A percentile compares a stretch with the other conserved stretches of the same genome.
These are phyloP conservation scores for Ptychadena robeensis DNA, from an alignment of 2,797 vertebrate species.

Conservation along the genomic window DNA sequence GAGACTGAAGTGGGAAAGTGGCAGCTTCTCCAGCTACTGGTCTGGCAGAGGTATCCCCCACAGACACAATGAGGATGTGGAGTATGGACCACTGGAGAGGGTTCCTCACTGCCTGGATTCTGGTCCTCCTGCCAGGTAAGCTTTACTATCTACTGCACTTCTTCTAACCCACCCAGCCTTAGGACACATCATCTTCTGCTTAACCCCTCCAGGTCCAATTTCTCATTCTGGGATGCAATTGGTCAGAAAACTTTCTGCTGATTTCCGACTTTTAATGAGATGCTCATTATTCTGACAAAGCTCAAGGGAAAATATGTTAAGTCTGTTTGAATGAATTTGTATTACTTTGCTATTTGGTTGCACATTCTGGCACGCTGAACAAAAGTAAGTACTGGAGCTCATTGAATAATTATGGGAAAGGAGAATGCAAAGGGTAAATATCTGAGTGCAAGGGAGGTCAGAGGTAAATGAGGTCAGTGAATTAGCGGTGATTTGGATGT, in stretches of 20 bases:
- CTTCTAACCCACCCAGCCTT: neutral
- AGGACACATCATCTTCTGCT: accelerated
- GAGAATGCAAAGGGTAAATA: no score
- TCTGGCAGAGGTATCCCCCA: slow-evolving; percentile 70
- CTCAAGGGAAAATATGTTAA: no score
- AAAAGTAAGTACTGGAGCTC: no score
- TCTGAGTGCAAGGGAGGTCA: no score
- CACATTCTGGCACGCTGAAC: no score
- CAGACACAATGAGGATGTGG: slow-evolving; percentile 53
- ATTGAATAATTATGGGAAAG: no score
- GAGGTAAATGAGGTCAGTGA: neutral
- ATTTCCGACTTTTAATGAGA: no score
- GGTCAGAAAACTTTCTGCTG: no score
- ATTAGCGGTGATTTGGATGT: neutral
- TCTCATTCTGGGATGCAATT: neutral
- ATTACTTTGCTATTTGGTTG: no score
- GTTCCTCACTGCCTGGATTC: slow-evolving; percentile 84
- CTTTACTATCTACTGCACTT: slow-evolving; percentile 1
- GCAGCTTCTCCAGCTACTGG: slow-evolving; percentile 73
- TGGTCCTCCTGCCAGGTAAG: slow-evolving; percentile 88
- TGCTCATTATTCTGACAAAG: no score
- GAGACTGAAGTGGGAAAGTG: slow-evolving; percentile 63
- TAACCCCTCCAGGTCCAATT: neutral
- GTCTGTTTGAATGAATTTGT: no score
- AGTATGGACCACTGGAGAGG: slow-evolving; percentile 86